A percentile compares a stretch with the other conserved stretches of the same genome.
phyloP scores from a whole-genome alignment of 2,888 invertebrate species.

The Melieria crassipennis region DNA sequence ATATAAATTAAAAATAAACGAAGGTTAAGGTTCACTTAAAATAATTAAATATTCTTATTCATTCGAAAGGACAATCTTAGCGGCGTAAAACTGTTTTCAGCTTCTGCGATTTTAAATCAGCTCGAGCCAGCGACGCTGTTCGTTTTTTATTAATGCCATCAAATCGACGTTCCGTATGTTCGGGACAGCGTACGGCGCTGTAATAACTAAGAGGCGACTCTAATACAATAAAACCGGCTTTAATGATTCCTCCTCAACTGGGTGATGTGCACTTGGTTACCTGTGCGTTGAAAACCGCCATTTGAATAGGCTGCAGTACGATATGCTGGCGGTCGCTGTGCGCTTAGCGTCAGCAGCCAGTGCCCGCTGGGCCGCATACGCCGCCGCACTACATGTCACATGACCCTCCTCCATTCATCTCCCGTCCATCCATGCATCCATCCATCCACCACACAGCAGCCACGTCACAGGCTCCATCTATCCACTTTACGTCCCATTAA shows the following conservation, averaged over 20 bases:
- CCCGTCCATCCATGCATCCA: neutral
- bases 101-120: conserved; percentile 25
- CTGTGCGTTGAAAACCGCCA: no score
- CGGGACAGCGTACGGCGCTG: conserved; percentile 24
- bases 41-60: conserved; percentile 7
- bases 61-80: no score
- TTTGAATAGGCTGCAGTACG: no score
- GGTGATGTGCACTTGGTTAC: no score
- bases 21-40: conserved; percentile 1
- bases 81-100: conserved; percentile 36
- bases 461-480: neutral
- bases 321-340: no score
- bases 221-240: conserved; percentile 48
- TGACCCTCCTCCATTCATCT: no score
- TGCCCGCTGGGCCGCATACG: no score
- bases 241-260: conserved; percentile 40
- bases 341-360: no score
- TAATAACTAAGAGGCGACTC: conserved; percentile 43
- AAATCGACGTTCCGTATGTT: no score
- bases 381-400: no score
- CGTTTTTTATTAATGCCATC: no score
- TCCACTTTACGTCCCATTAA: neutral
- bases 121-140: no score
- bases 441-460: conserved; percentile 2
- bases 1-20: neutral